Evolutionary conservation across 2,888 invertebrate species (phyloP).

Genomic region (Altica lythri): DNA sequence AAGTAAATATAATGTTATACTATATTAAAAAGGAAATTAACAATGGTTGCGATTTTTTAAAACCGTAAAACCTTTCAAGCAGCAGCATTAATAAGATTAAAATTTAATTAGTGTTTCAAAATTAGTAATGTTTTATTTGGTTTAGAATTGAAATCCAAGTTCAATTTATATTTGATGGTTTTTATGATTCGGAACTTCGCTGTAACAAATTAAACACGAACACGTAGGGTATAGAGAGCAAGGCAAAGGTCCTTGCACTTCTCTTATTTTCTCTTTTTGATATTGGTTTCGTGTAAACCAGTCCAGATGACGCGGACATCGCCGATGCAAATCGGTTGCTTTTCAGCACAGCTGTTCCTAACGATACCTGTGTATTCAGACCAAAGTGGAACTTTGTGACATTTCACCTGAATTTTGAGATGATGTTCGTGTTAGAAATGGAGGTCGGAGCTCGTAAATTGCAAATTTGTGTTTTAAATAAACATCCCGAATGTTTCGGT

Average conservation of each 20-base stretch:
- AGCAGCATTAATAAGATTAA: too few relatives aligned
- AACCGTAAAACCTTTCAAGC: too few relatives aligned
- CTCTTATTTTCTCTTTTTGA: conserved; percentile 11
- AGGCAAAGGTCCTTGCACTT: conserved; percentile 11
- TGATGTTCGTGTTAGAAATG: conserved; percentile 21
- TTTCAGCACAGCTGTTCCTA: conserved; percentile 42
- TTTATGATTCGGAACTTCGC: not conserved
- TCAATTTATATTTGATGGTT: too few relatives aligned
- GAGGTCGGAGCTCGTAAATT: conserved; percentile 18
- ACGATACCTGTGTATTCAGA: conserved; percentile 43
- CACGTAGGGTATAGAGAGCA: conserved; percentile 6
- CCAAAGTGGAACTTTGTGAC: conserved; percentile 28
- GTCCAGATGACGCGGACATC: conserved; percentile 44
- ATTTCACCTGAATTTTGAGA: conserved; percentile 28
- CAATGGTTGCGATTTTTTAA: too few relatives aligned
- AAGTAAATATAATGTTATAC: too few relatives aligned
- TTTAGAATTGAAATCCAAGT: too few relatives aligned
- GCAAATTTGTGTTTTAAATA: conserved; percentile 14
- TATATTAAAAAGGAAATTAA: too few relatives aligned
- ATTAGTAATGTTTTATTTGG: too few relatives aligned
- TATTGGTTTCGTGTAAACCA: conserved; percentile 27
- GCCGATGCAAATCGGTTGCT: conserved; percentile 46
- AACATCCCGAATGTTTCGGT: conserved; percentile 5
- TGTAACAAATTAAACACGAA: conserved; percentile 7
- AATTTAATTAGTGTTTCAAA: too few relatives aligned